These are phyloP conservation scores for Neoitamus cyanurus DNA, from an alignment of 2,888 invertebrate species.

Conservation along the genomic window DNA sequence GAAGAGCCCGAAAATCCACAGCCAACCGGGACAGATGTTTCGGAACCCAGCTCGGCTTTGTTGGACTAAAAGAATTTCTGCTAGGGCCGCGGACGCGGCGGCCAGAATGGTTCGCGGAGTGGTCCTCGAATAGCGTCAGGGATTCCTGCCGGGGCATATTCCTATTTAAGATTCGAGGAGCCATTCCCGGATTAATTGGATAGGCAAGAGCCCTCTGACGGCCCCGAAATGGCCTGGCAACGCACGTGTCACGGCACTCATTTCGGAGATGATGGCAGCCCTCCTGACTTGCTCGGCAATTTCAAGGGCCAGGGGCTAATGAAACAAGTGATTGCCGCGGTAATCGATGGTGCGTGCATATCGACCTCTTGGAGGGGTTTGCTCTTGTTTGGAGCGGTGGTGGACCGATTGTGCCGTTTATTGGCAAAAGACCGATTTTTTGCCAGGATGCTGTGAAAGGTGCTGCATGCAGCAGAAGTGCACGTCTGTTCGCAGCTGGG, in stretches of 20 bases:
- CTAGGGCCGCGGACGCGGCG: background rate
- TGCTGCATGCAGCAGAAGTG: background rate
- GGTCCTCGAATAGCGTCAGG: background rate
- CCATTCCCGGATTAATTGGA: slow-evolving; percentile 1
- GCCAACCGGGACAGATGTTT: slow-evolving; percentile 38
- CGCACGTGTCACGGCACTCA: slow-evolving; percentile 42
- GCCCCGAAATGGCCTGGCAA: background rate
- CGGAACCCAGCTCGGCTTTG: background rate
- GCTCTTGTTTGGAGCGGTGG: background rate
- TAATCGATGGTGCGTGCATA: slow-evolving; percentile 30
- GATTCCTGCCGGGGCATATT: background rate
- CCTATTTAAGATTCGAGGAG: background rate
- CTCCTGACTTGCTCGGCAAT: background rate
- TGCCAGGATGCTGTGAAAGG: background rate
- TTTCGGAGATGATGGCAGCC: slow-evolving; percentile 6
- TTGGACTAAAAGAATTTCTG: slow-evolving; percentile 10
- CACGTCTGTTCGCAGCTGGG: slow-evolving; percentile 1
- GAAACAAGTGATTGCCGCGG: slow-evolving; percentile 42
- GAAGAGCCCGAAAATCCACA: slow-evolving; percentile 26
- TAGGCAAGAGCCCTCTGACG: background rate
- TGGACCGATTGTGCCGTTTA: background rate
- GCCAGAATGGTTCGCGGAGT: background rate
- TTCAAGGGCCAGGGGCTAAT: slow-evolving; percentile 23
- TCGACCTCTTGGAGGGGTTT: background rate
- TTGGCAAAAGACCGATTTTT: background rate